These are phyloP conservation scores for Pherbina coryleti DNA, from an alignment of 2,888 invertebrate species.

Conservation along the genomic window DNA sequence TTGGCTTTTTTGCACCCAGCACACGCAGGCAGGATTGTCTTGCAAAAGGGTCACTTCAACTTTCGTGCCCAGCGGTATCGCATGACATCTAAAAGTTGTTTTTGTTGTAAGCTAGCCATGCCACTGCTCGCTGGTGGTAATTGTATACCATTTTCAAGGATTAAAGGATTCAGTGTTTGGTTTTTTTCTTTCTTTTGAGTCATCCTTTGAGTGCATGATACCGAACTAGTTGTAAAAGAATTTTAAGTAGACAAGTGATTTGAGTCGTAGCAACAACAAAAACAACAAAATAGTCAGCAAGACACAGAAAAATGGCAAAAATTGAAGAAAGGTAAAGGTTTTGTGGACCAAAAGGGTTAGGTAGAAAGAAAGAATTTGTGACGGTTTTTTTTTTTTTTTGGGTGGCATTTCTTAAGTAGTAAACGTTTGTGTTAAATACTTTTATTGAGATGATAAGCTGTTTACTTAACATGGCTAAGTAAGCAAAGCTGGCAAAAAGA, in stretches of 20 bases:
- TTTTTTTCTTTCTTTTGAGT: constrained; percentile 42
- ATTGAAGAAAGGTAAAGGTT: constrained; percentile 42
- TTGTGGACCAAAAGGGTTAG: no score
- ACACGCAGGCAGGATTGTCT: constrained; percentile 9
- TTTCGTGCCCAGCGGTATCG: constrained; percentile 48
- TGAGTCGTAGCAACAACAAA: constrained; percentile 3
- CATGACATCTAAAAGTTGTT: constrained; percentile 24
- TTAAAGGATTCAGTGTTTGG: constrained; percentile 65
- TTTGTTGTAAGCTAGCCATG: not conserved
- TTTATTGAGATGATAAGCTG: constrained; percentile 69
- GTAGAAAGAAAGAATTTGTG: no score
- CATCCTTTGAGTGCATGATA: constrained; percentile 38
- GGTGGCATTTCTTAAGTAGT: constrained; percentile 54
- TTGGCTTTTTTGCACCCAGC: not conserved
- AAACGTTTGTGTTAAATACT: constrained; percentile 69
- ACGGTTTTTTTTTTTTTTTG: no score
- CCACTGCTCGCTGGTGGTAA: constrained; percentile 57
- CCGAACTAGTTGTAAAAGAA: constrained; percentile 6
- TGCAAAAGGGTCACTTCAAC: constrained; percentile 61
- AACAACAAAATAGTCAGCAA: constrained; percentile 4
- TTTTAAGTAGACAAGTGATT: constrained; percentile 23
- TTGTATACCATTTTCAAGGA: constrained; percentile 67
- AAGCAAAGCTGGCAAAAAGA: not conserved
- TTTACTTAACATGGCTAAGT: constrained; percentile 48
- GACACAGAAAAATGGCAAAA: not conserved